Conservation (phyloP, 2,113 vertebrate species). For the Mormoops blainvillei region DNA sequence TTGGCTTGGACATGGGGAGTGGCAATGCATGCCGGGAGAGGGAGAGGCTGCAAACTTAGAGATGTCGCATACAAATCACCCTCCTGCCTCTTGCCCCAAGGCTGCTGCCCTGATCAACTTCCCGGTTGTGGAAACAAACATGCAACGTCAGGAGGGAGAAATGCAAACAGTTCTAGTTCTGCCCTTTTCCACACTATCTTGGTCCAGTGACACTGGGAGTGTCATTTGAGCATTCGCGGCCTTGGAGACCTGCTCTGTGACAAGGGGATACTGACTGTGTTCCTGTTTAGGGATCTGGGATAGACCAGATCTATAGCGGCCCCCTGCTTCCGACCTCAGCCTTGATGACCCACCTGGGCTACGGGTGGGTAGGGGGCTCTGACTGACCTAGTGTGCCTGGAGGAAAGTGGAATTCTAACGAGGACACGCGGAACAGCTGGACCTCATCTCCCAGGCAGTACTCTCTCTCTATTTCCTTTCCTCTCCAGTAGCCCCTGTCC, state of each 20-base stretch:
- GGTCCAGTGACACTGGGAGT: neutral
- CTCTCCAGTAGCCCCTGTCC: neutral
- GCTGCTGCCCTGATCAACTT: neutral
- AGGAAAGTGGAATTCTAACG: neutral
- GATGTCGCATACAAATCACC: rapidly evolving
- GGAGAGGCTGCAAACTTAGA: neutral
- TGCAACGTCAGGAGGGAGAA: neutral
- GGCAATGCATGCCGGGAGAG: neutral
- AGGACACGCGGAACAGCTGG: neutral
- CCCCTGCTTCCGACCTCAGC: neutral
- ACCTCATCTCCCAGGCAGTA: neutral
- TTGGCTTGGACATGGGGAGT: neutral
- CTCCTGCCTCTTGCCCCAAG: neutral
- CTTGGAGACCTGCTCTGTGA: neutral
- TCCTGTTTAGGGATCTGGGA: neutral
- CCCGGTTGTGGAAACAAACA: neutral
- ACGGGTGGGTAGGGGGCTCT: neutral
- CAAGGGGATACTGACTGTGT: neutral
- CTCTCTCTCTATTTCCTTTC: neutral
- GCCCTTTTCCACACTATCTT: neutral
- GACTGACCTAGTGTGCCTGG: neutral
- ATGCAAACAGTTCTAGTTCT: neutral
- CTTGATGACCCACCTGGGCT: neutral
- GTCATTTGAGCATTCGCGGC: neutral
- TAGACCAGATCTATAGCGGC: neutral